phyloP scores from a whole-genome alignment of 1,140 invertebrate genomes.

The Argopecten irradians region DNA sequence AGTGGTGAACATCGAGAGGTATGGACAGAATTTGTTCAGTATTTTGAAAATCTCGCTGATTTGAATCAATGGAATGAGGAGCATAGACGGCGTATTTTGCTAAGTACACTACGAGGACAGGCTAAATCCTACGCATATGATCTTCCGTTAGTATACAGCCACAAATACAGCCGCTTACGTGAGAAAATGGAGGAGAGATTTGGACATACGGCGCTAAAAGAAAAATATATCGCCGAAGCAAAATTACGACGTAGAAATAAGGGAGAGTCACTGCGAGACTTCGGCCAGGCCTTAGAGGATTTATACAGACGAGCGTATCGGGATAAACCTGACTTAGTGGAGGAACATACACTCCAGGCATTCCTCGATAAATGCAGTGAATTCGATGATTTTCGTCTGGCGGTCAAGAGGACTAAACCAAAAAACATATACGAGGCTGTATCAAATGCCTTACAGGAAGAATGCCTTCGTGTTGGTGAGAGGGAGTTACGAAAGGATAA shows the following conservation, averaged over 20 bases:
- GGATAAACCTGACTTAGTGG: background rate
- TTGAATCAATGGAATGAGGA: background rate
- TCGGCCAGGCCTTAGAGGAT: constrained; percentile 24
- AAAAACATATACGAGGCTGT: constrained; percentile 26
- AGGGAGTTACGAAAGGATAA: background rate
- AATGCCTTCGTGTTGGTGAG: background rate
- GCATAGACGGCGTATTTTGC: background rate
- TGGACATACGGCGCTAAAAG: constrained; percentile 27
- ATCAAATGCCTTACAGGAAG: constrained; percentile 24
- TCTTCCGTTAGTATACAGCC: background rate
- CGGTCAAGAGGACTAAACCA: constrained; percentile 24
- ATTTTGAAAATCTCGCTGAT: constrained; percentile 24
- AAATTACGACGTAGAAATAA: background rate
- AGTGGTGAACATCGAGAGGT: background rate
- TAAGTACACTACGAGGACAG: background rate
- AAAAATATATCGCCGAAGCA: background rate
- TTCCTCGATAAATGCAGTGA: constrained; percentile 19
- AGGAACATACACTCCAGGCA: constrained; percentile 31
- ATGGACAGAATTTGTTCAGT: constrained; percentile 28
- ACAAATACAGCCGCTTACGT: background rate
- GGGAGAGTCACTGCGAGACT: background rate
- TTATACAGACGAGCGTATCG: constrained; percentile 29
- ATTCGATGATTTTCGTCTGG: constrained; percentile 29
- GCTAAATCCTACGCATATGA: background rate
- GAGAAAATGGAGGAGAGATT: background rate